A percentile compares a stretch with the other conserved stretches of the same genome.
Conservation (phyloP, 2,113 vertebrate genomes). For the Calidris pugnax region DNA sequence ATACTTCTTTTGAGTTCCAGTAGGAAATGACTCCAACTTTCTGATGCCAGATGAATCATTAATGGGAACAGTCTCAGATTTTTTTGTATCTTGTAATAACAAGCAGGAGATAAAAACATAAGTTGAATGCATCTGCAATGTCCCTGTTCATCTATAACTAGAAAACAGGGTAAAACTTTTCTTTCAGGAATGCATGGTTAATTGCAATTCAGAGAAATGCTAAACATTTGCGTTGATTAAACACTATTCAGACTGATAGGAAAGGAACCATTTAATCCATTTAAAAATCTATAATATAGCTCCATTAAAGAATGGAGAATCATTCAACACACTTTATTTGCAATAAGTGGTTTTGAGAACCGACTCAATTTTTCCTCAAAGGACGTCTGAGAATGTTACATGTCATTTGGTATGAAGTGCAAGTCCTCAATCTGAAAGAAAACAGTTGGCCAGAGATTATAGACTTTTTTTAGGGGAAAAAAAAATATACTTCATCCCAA, state of each 20-base stretch:
- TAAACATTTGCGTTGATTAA: neutral
- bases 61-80: neutral
- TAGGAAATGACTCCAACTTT: neutral
- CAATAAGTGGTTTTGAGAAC: neutral
- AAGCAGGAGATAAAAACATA: neutral
- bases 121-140: neutral
- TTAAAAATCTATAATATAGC: neutral
- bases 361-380: slow-evolving; percentile 12
- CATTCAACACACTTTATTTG: neutral
- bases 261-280: neutral
- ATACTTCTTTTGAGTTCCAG: neutral
- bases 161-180: neutral
- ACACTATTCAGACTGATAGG: neutral
- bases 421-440: neutral
- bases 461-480: neutral
- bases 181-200: neutral
- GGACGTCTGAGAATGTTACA: neutral
- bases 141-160: neutral
- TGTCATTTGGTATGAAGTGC: neutral
- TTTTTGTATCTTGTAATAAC: neutral
- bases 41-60: neutral
- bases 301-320: neutral
- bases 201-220: neutral
- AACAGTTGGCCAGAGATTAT: neutral
- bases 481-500: fast-evolving